Evolutionary conservation across 2,888 invertebrate species (phyloP), one percentile per base, ranked within the genome.

Genomic region (Orthonychiurus folsomi): DNA sequence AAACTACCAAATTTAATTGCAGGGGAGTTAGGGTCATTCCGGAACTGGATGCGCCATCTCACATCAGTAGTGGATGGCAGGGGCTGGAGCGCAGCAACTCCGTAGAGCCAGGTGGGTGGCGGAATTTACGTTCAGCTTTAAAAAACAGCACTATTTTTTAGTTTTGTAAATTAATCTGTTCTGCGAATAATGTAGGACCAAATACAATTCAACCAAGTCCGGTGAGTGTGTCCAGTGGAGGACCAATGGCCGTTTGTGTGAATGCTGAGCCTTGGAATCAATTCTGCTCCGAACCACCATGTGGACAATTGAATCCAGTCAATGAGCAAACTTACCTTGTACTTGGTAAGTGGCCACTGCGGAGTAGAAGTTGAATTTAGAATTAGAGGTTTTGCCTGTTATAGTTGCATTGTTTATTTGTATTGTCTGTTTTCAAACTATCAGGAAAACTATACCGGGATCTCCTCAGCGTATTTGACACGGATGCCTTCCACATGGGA

Each of bases 21-120:
- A 81, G 90, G 56, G 95, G 94, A 0, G 85, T 95, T 60, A 82
- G 91, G 50, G 86, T 95, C 12, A 76, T 95, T 73, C 93, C 94
- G 0, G 95, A 95, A 79, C 88, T 93, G 74, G 93, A 93, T 77
- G 89, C 90, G 60, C 93, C 93, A 0, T 90, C 91, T 64, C 92
- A 92, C 76, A 89, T 89, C 18, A 89, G 90, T 54, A 88, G 89
- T 76, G 89, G 89, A 25, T 89, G 89, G 89, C 88, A 89, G 77
- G 71, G 71, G 58, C 67, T 72, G 56, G 71, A 72, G 59, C 61
- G 67, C 53, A 69, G 69, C 65, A 72, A 72, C 60, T 68, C 70
- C 57, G 70, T 72, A n/a, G 69, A 72, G 65, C 70, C 70, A 24
- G 68, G 64, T 64, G n/a, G n/a, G n/a, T n/a, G n/a, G n/a, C n/a